Evolutionary conservation across 2,888 invertebrate species (phyloP).

Genomic region (Orthosia incerta): DNA sequence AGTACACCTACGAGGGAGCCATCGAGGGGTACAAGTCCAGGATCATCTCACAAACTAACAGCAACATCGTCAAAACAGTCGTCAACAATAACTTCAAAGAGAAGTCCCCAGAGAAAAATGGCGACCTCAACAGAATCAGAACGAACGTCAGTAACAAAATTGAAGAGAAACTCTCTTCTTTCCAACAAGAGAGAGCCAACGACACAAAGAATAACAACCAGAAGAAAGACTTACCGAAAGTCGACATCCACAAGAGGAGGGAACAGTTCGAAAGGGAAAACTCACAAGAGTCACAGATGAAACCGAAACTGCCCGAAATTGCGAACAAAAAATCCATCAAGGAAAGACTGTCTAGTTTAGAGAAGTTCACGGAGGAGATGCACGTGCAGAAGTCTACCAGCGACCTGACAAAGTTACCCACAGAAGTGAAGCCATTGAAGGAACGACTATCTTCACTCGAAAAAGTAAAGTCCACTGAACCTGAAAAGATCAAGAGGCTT

Average conservation of each 20-base stretch:
- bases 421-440: conserved; percentile 92
- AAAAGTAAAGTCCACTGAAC: conserved; percentile 88
- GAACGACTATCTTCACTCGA: conserved; percentile 92
- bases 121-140: conserved; percentile 87
- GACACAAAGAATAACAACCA: conserved; percentile 87
- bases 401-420: conserved; percentile 88
- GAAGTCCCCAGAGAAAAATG: conserved; percentile 86
- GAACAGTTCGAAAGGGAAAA: conserved; percentile 95
- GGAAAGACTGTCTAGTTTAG: conserved; percentile 93
- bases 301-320: conserved; percentile 92
- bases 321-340: conserved; percentile 93
- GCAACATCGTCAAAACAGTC: conserved; percentile 85
- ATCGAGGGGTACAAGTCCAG: conserved; percentile 96
- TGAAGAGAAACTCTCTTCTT: conserved; percentile 92
- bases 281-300: conserved; percentile 88
- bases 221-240: conserved; percentile 93
- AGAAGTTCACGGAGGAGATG: conserved; percentile 92
- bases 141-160: conserved; percentile 91
- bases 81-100: conserved; percentile 88
- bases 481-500: conserved; percentile 86
- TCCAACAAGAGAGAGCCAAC: conserved; percentile 88
- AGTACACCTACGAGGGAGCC: conserved; percentile 97
- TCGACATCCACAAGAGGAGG: conserved; percentile 95
- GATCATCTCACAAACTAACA: conserved; percentile 92
- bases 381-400: conserved; percentile 85